Evolutionary conservation across 1,140 invertebrate genomes (phyloP), one percentile per base, ranked within the genome.

Genomic region (Leptopilina clavipes): DNA sequence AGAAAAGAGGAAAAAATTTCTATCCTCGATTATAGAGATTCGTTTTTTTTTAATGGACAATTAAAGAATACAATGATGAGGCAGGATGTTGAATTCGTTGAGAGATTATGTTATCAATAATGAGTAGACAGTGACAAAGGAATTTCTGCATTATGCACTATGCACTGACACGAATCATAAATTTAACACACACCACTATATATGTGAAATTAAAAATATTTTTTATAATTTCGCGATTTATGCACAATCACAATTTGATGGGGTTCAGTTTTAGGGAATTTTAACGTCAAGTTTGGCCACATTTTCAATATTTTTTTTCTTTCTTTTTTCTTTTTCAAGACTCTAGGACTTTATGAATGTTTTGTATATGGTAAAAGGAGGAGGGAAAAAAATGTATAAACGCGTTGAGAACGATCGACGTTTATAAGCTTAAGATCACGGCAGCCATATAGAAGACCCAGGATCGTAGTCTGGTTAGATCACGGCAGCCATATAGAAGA

Each of bases 401-500:
- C 22, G 14, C 22, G 22, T 22, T 31, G 25, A 31, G 59, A 65
- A 65, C 59, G 59, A n/a, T 65, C 56, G 22, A 59, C 56, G 22
- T 19, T 59, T 59, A 19, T 14, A 25, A 25, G 19, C 56, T 65
- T 22, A 65, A 52, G 59, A 31, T 31, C 22, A 37, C 22, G 59
- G 59, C 59, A n/a, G 59, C 59, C 59, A 65, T 65, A 37, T 65
- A 37, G 59, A 31, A 31, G 22, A 65, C 59, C 59, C 22, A 37
- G 59, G 59, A n/a, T 65, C 59, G 22, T 65, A 59, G 12, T 14
- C 56, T 59, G 19, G 19, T 19, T 54, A 14, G 14, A n/a, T 65
- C 22, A 65, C n/a, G n/a, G 59, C 59, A n/a, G 59, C 59, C 59
- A 65, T 65, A 37, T 65, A 37, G 59, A 31, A 31, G 22, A 65